These are phyloP conservation scores for Cuniculus paca DNA, from an alignment of 2,797 vertebrate species.

Conservation along the genomic window DNA sequence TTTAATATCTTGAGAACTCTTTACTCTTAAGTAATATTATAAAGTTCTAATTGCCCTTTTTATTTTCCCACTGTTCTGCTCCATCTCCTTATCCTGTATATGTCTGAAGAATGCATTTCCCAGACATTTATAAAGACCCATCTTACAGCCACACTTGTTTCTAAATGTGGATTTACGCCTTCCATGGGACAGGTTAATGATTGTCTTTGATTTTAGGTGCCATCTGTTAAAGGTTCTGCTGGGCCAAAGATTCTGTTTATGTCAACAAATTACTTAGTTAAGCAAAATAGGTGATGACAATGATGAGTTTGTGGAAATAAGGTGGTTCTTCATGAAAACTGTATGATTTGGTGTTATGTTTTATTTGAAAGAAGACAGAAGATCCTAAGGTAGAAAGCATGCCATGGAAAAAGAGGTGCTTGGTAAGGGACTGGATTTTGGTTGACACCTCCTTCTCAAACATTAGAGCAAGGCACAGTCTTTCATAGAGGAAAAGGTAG, in stretches of 20 bases:
- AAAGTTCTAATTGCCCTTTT: background rate
- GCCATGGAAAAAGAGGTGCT: fast-evolving
- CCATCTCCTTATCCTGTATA: background rate
- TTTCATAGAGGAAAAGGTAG: background rate
- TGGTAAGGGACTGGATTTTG: background rate
- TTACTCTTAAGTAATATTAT: background rate
- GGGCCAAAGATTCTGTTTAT: slow-evolving; percentile 70
- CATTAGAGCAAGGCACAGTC: background rate
- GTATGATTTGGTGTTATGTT: background rate
- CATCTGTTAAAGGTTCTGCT: slow-evolving; percentile 76
- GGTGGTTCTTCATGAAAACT: background rate
- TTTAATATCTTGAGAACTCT: slow-evolving; percentile 16
- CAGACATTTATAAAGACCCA: slow-evolving; percentile 51
- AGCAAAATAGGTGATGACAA: slow-evolving; percentile 65
- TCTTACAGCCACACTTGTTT: slow-evolving; percentile 20
- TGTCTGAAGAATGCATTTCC: background rate
- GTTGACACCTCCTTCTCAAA: background rate
- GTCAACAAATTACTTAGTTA: slow-evolving; percentile 82
- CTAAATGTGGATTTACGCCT: slow-evolving; percentile 69
- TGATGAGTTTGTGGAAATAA: slow-evolving; percentile 59
- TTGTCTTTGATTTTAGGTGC: slow-evolving; percentile 69
- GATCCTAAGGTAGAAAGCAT: background rate
- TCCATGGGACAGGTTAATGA: slow-evolving; percentile 73
- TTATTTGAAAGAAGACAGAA: background rate
- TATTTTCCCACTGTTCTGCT: background rate